Percentiles rank a stretch among this genome's conserved stretches.
Evolutionary conservation across 2,888 invertebrate species (phyloP).

Genomic region (Linyphia triangularis): DNA sequence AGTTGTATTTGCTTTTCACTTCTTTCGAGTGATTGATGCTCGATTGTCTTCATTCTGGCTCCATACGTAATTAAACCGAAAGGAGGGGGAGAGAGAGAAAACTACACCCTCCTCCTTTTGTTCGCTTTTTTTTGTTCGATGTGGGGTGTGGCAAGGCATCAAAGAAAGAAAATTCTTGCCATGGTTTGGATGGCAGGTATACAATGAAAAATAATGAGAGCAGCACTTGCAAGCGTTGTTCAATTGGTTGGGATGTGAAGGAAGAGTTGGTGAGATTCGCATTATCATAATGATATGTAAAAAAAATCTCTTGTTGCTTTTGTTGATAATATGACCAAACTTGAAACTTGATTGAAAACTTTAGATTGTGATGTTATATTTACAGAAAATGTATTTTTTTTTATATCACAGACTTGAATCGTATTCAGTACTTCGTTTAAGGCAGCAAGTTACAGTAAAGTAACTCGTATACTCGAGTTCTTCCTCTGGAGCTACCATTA

Average conservation of each 20-base stretch:
- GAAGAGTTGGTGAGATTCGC: background rate
- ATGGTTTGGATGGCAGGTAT: slow-evolving; percentile 9
- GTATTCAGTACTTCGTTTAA: no score
- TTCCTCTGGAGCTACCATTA: no score
- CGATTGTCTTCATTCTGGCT: slow-evolving; percentile 40
- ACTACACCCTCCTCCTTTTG: background rate
- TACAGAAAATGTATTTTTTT: no score
- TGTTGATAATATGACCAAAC: no score
- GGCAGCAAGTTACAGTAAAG: no score
- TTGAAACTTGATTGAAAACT: no score
- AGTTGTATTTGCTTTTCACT: slow-evolving; percentile 1
- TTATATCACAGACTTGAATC: no score
- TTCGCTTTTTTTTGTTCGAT: slow-evolving; percentile 34
- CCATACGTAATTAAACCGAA: slow-evolving; percentile 58
- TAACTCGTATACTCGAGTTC: no score
- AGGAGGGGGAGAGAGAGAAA: background rate
- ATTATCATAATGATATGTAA: slow-evolving; percentile 60
- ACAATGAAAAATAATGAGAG: background rate
- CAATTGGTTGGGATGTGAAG: background rate
- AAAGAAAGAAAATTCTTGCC: slow-evolving; percentile 62
- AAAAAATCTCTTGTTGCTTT: no score
- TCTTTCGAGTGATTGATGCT: slow-evolving; percentile 38
- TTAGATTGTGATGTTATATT: no score
- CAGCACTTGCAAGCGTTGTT: background rate
- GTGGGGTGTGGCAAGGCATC: slow-evolving; percentile 31